Conservation (phyloP, 2,113 vertebrate species). For the Stictonetta naevosa region DNA sequence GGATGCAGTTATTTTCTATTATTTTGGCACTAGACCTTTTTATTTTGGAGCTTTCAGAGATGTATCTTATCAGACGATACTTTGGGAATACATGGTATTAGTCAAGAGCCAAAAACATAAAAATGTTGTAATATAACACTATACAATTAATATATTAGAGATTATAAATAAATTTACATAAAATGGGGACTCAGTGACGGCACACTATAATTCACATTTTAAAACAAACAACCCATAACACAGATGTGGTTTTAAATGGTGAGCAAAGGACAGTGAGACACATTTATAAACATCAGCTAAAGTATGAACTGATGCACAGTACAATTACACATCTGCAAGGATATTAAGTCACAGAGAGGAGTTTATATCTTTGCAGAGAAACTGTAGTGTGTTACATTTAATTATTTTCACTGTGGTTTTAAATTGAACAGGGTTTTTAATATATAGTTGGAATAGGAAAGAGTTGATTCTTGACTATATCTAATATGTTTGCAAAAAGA, state of each 20-base stretch:
- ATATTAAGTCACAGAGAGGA: not conserved
- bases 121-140: not conserved
- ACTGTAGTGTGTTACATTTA: not conserved
- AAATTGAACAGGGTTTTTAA: not conserved
- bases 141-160: not conserved
- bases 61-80: not conserved
- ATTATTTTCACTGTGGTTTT: not conserved
- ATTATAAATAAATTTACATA: not conserved
- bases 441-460: not conserved
- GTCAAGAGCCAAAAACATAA: not conserved
- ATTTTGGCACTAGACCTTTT: not conserved
- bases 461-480: not conserved
- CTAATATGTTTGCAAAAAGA: not conserved
- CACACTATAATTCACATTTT: not conserved
- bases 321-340: not conserved
- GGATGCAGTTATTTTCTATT: slow-evolving; percentile 23
- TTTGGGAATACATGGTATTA: not conserved
- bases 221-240: not conserved
- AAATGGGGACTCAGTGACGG: not conserved
- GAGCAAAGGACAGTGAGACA: not conserved
- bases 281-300: not conserved
- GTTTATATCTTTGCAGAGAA: not conserved
- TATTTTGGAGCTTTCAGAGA: not conserved
- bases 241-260: not conserved
- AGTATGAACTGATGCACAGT: not conserved